Evolutionary conservation across 1,140 invertebrate species (phyloP).

Genomic region (Camponotus pennsylvanicus): DNA sequence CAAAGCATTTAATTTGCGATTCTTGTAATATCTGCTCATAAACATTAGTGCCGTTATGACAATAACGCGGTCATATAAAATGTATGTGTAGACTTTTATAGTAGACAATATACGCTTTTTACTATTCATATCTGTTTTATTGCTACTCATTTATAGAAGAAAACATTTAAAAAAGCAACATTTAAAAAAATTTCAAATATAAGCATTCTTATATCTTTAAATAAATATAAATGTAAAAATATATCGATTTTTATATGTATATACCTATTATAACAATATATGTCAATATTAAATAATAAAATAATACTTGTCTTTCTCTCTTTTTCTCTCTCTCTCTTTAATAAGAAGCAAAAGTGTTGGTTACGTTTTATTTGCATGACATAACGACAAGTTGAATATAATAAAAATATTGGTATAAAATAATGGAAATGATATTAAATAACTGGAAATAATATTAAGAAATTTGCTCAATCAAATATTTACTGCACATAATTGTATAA

Average conservation of each 20-base stretch:
- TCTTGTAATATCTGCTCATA: not conserved
- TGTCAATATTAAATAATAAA: not conserved
- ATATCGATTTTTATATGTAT: not conserved
- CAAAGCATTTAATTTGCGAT: not conserved
- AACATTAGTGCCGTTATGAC: not conserved
- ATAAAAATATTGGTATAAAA: too few relatives aligned
- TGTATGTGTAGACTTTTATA: not conserved
- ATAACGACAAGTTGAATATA: not conserved
- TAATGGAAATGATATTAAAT: too few relatives aligned
- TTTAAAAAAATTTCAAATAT: not conserved
- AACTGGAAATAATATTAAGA: not conserved
- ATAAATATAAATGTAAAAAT: not conserved
- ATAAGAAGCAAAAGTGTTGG: not conserved
- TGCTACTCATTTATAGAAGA: conserved; percentile 13
- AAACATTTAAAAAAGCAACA: not conserved
- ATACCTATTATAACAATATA: too few relatives aligned
- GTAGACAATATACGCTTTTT: not conserved
- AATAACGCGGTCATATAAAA: not conserved
- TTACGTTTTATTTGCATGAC: not conserved
- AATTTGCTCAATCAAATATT: not conserved
- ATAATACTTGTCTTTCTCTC: not conserved
- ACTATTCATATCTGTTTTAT: not conserved
- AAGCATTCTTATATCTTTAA: not conserved
- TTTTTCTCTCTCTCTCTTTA: too few relatives aligned
- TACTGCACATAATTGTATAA: not conserved